Evolutionary conservation across 2,888 invertebrate genomes (phyloP), one percentile per base, ranked within the genome.

Genomic region (Germaria angustata): DNA sequence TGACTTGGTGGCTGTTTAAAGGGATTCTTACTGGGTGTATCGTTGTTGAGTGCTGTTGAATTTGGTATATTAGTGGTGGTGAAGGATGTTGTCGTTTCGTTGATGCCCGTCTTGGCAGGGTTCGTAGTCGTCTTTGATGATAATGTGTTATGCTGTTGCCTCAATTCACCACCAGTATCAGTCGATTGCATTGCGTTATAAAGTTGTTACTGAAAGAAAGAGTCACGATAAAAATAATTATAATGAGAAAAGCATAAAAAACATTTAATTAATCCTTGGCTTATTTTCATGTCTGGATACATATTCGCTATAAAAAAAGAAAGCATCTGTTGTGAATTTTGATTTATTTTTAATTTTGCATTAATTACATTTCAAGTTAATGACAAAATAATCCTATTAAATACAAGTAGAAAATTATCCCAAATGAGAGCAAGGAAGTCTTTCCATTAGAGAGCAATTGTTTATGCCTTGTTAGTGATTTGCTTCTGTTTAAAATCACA

Each of bases 171-270:
- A 84, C 88, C 90, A 87, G 89, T 87, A 88, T 91, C 91, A 88
- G 88, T 89, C 89, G 91, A 89, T 91, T 91, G 91, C 91, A 91
- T 91, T 90, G 89, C 91, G 90, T 89, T 88, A 90, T 88, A 87
- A 88, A 87, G 87, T 88, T 87, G 87, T 89, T 90, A 86, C 90
- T 91, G 85, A 11, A 75, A n/a, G n/a, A 36, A 41, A 15, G 36
- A n/a, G 20, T 5, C 17, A 4, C n/a, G 6, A 61, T 3, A 53
- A 76, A 36, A 72, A 57, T 65, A 49, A 49, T 76, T 39, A 66
- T 76, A 59, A 69, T 6, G 32, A 69, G 11, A 7, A 34, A 36
- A 24, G n/a, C 7, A 7, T 24, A 28, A 65, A 44, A 55, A 36
- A 3, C 32, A 63, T 79, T 82, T 71, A 79, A 82, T 76, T 66